phyloP scores from a whole-genome alignment of 1,140 invertebrate species.

The Drosophila pseudoobscura region DNA sequence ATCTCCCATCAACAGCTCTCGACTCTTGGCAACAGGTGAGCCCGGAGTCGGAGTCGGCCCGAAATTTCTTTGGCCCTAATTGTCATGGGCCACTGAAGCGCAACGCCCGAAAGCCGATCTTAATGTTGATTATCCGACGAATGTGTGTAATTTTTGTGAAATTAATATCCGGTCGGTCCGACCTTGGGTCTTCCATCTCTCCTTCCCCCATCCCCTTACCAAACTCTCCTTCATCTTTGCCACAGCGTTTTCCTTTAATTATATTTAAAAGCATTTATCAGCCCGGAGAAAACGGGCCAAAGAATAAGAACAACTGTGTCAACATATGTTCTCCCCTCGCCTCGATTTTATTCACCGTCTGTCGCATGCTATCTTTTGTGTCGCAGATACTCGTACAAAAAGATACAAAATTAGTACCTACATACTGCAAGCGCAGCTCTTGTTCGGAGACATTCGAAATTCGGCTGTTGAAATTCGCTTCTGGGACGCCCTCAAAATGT shows the following conservation, averaged over 20 bases:
- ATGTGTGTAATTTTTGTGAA: conserved; percentile 73
- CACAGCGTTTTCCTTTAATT: conserved; percentile 34
- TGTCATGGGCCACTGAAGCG: conserved; percentile 77
- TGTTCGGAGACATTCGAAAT: neutral
- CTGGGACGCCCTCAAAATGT: conserved; percentile 36
- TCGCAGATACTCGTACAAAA: conserved; percentile 32
- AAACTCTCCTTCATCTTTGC: neutral
- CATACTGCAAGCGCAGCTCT: conserved; percentile 39
- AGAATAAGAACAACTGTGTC: conserved; percentile 60
- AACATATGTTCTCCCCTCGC: conserved; percentile 53
- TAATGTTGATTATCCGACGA: conserved; percentile 50
- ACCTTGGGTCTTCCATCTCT: conserved; percentile 32
- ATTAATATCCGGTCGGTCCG: conserved; percentile 72
- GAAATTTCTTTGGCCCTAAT: conserved; percentile 62
- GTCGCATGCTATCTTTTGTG: conserved; percentile 35
- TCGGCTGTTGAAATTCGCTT: conserved; percentile 50
- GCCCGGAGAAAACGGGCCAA: conserved; percentile 19
- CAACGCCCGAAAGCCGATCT: conserved; percentile 45
- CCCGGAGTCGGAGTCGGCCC: conserved; percentile 18
- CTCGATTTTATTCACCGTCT: neutral
- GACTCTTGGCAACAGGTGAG: conserved; percentile 56
- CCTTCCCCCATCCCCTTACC: neutral
- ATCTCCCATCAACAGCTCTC: conserved; percentile 13
- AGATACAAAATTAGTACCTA: conserved; percentile 26
- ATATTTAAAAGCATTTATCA: conserved; percentile 65